Base-by-base conservation (phyloP, 2,113 vertebrate genomes). In the Rhinichthys klamathensis region DNA sequence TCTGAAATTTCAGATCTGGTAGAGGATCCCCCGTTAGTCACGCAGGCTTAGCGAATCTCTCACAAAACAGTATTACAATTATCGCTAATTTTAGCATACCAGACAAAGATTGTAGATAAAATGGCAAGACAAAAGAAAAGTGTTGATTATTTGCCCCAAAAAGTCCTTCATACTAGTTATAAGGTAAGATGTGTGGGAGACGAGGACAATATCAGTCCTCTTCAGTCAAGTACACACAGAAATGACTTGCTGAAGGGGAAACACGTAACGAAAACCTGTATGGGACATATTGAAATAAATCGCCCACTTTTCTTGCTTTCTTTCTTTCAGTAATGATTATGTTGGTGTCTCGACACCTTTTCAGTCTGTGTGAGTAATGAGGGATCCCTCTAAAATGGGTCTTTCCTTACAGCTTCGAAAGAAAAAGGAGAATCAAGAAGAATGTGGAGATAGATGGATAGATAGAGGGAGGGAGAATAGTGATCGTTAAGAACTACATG, bases 381-480 rank as follows among this genome's bases (percentile, higher is more conserved):
- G 88, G 85, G 82, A 89, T 85, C 56, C 88, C 85, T 87, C 21
- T 73, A 32, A 87, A 84, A 77, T 58, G 74, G 88, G 85, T 89
- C 77, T 87, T 84, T 83, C 85, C 88, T 87, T 63, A 32, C 27
- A 85, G 21, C 27, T 23, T 4, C 21, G 5, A 30, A 44, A 30
- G 25, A 49, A 49, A 79, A 35, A 8, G 8, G 35, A 35, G 11
- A 41, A 23, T 23, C 54, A 23, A 23, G 18, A 18, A 56, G 54
- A 56, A 56, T 56, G 3, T 35, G 3, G 61, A 80, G 35, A 25
- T 11, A 25, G 12, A 72, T 27, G 11, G 30, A 54, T 21, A 41
- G 38, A 41, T n/a, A 25, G 5, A 51, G 18, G 54, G 38, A 16
- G 21, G 51, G 44, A 7, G 1, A 30, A 16, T 18, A 15, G 6